Conservation (phyloP, 2,797 vertebrate species). For the Mycteria americana region DNA sequence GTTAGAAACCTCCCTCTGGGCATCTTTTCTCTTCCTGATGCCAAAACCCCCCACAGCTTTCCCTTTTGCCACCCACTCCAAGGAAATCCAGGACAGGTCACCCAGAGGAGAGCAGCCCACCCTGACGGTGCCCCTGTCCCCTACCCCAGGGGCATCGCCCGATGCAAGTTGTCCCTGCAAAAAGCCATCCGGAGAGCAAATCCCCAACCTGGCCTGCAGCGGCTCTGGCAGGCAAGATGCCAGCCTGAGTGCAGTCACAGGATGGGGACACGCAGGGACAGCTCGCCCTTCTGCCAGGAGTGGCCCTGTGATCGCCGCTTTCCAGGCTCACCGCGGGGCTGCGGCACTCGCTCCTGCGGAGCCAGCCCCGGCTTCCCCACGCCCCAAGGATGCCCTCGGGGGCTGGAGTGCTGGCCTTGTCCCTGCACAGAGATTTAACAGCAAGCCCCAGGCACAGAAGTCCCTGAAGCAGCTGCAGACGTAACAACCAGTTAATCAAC, state of each 20-base stretch:
- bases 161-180: not conserved
- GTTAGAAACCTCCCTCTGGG: not conserved
- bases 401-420: not conserved
- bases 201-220: not conserved
- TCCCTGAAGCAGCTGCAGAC: not conserved
- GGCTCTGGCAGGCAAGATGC: not conserved
- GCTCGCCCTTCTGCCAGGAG: not conserved
- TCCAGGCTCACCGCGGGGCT: not conserved
- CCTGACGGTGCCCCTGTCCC: not conserved
- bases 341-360: not conserved
- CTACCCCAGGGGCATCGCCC: not conserved
- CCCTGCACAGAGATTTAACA: not conserved
- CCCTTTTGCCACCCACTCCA: not conserved
- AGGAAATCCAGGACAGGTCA: not conserved
- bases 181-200: not conserved
- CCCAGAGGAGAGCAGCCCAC: accelerated
- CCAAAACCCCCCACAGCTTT: not conserved
- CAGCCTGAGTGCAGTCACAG: not conserved
- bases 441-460: not conserved
- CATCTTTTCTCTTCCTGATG: not conserved
- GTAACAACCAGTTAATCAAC: not conserved
- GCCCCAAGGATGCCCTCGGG: not conserved
- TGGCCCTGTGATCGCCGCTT: not conserved
- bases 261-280: not conserved
- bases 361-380: not conserved